Base-by-base conservation (phyloP, 2,113 vertebrate genomes). In the Trachemys scripta region DNA sequence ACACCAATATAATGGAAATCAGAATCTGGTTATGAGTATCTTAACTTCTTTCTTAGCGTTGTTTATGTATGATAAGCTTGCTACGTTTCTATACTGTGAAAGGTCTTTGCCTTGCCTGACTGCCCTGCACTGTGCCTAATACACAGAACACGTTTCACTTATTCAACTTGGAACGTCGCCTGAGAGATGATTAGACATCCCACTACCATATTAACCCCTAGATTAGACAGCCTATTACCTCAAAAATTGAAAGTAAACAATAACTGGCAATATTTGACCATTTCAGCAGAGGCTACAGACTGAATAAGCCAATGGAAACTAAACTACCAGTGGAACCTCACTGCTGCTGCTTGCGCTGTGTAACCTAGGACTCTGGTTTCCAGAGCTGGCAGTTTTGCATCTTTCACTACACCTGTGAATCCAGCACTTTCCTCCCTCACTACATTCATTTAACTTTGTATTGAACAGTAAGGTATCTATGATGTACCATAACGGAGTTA, bases 401-500 rank as follows among this genome's bases (percentile, higher is more conserved):
- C 1, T 0, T 56, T 76, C 88, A 51, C 2, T 8, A 10, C 0
- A 25, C 25, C 5, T 3, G 35, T 4, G 2, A 5, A 31, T 3
- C 57, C 31, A 0, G 12, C 6, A 14, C 62, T 54, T 4, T 6
- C 47, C 72, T 50, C 53, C 59, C 1, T 27, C n/a, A 0, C 10
- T 42, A 59, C 1, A 0, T 17, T n/a, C 81, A 1, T 75, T 22
- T 22, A 31, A 49, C 35, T 2, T 78, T 35, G 2, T 5, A 2
- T 7, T 1, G 0, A 10, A 1, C 0, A 0, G 7, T 24, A 53
- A 12, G 69, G 47, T 29, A 10, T 8, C 57, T n/a, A 1, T 35
- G 0, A 38, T 2, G 31, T 1, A 2, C 54, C 54, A 17, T 1
- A 10, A 4, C 13, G 49, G 62, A 79, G n/a, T 3, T 1, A 4